Evolutionary conservation across 2,888 invertebrate genomes (phyloP).

Genomic region (Noctua janthe): DNA sequence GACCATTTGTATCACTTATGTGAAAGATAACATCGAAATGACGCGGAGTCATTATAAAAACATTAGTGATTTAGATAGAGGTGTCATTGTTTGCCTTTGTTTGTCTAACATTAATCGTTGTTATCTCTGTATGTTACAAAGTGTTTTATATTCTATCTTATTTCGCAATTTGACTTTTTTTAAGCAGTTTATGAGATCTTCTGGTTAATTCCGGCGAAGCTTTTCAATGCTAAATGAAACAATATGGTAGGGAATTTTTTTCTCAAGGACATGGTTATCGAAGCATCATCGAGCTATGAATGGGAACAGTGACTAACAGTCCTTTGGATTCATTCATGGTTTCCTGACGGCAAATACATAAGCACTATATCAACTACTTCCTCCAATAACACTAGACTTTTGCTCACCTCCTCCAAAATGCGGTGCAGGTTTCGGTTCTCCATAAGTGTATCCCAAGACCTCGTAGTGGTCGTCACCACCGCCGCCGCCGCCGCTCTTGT

Average conservation of each 20-base stretch:
- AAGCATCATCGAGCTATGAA: background rate
- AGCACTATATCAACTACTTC: background rate
- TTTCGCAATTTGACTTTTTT: constrained; percentile 1
- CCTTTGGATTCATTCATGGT: background rate
- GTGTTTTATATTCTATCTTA: constrained; percentile 33
- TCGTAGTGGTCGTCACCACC: constrained; percentile 92
- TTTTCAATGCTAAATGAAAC: background rate
- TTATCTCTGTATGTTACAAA: constrained; percentile 14
- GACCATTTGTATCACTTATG: constrained; percentile 31
- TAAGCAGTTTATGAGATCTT: background rate
- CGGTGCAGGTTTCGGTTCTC: constrained; percentile 90
- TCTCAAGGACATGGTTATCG: background rate
- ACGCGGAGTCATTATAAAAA: constrained; percentile 36
- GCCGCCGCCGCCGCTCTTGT: constrained; percentile 90
- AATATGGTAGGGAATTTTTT: background rate
- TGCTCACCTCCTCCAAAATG: constrained; percentile 85
- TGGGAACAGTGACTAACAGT: background rate
- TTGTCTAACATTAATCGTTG: constrained; percentile 26
- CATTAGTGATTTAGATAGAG: constrained; percentile 42
- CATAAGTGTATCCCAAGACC: constrained; percentile 92
- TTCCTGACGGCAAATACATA: too few species aligned
- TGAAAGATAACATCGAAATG: constrained; percentile 38
- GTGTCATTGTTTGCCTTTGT: constrained; percentile 38
- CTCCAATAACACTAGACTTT: background rate
- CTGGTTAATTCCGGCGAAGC: background rate